A percentile compares a stretch with the other conserved stretches of the same genome.
These are phyloP conservation scores for Phaonia tiefii DNA, from an alignment of 2,888 invertebrate genomes.

Conservation along the genomic window DNA sequence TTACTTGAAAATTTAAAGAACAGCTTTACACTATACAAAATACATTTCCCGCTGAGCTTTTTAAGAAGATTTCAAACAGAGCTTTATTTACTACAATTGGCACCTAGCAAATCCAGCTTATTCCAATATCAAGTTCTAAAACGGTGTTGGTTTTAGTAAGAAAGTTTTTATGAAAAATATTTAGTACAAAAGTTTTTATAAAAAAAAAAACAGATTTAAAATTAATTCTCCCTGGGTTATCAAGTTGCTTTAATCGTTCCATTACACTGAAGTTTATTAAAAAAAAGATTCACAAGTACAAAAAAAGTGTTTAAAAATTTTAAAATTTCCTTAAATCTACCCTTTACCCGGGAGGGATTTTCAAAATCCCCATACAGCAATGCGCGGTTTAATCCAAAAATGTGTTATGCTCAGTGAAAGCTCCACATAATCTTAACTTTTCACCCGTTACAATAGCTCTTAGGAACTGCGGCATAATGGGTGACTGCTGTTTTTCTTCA, in stretches of 20 bases:
- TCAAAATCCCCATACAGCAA: neutral
- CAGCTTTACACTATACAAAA: too few relatives aligned
- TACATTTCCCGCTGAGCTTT: too few relatives aligned
- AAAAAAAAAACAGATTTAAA: too few relatives aligned
- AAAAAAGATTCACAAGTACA: neutral
- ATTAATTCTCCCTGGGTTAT: too few relatives aligned
- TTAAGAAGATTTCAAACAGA: too few relatives aligned
- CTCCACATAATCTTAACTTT: constrained; percentile 86
- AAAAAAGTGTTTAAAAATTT: neutral
- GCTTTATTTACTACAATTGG: too few relatives aligned
- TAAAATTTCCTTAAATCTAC: constrained; percentile 27
- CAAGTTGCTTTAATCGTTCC: neutral
- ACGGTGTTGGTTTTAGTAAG: too few relatives aligned
- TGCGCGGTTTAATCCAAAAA: constrained; percentile 79
- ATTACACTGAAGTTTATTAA: neutral
- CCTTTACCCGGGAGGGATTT: neutral
- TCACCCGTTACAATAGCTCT: constrained; percentile 86
- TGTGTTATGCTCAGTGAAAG: constrained; percentile 89
- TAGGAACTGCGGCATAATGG: constrained; percentile 78
- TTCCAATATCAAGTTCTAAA: too few relatives aligned
- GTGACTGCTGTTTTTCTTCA: constrained; percentile 18
- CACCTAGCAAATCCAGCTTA: too few relatives aligned
- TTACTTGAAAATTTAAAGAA: too few relatives aligned
- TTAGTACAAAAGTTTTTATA: too few relatives aligned
- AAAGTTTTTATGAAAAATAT: too few relatives aligned